Conservation (phyloP, 2,797 vertebrate species). For the Enteromius afrohamiltoni region DNA sequence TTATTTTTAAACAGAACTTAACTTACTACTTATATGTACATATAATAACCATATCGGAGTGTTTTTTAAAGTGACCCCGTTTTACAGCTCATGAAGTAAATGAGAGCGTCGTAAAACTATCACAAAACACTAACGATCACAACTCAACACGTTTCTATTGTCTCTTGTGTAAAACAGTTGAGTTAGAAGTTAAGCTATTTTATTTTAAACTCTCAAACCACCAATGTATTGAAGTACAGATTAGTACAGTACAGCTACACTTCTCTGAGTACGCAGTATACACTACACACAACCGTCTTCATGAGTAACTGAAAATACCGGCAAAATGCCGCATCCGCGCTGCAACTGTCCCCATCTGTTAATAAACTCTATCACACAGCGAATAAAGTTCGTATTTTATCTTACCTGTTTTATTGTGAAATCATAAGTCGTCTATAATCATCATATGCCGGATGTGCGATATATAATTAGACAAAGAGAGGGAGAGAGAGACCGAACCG, state of each 20-base stretch:
- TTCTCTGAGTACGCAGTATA: not conserved
- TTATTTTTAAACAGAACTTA: not conserved
- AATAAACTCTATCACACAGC: not conserved
- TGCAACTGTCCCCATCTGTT: conserved; percentile 7
- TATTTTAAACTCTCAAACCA: not conserved
- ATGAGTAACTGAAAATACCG: not conserved
- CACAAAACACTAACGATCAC: not conserved
- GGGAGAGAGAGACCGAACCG: conserved; percentile 52
- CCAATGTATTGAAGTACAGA: not conserved
- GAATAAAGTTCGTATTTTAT: conserved; percentile 68
- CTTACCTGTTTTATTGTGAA: conserved; percentile 75
- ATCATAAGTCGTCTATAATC: conserved; percentile 61
- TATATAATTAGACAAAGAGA: conserved; percentile 52
- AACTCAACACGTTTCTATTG: not conserved
- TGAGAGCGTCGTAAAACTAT: not conserved
- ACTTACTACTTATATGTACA: no score
- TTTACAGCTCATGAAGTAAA: not conserved
- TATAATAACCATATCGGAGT: not conserved
- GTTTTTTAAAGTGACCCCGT: no score
- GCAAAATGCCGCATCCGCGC: conserved; percentile 34
- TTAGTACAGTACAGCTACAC: not conserved
- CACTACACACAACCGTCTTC: not conserved
- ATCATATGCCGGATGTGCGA: conserved; percentile 54
- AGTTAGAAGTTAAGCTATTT: not conserved
- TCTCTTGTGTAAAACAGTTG: not conserved